Evolutionary conservation across 2,888 invertebrate species (phyloP).

Genomic region (Cataglyphis cursor): DNA sequence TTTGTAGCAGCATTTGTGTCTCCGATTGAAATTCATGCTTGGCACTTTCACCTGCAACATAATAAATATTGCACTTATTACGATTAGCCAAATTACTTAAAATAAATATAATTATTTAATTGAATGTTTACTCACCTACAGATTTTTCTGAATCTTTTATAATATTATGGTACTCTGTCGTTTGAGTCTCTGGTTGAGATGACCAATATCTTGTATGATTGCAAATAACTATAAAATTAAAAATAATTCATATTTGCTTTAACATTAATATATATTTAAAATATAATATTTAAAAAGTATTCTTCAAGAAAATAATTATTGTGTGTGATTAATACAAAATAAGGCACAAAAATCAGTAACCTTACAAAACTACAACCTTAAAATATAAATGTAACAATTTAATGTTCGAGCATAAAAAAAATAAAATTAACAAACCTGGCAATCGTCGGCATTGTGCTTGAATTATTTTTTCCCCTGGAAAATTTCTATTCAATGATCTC

Average conservation of each 20-base stretch:
- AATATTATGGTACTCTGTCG: slow-evolving; percentile 88
- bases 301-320: not conserved
- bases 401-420: slow-evolving; percentile 25
- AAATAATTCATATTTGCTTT: not conserved
- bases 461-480: slow-evolving; percentile 64
- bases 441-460: slow-evolving; percentile 69
- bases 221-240: slow-evolving; percentile 7
- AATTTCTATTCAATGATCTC: slow-evolving; percentile 69
- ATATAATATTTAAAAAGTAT: not conserved
- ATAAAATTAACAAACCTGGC: slow-evolving; percentile 70
- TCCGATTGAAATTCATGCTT: slow-evolving; percentile 98
- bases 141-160: slow-evolving; percentile 89
- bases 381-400: slow-evolving; percentile 1
- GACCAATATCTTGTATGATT: slow-evolving; percentile 75
- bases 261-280: not conserved
- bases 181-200: slow-evolving; percentile 82
- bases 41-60: slow-evolving; percentile 88
- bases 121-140: slow-evolving; percentile 86
- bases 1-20: slow-evolving; percentile 97
- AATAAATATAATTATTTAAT: not conserved
- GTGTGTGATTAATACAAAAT: not conserved
- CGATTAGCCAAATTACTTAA: not conserved
- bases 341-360: not conserved
- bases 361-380: slow-evolving; percentile 41
- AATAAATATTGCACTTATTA: not conserved